phyloP scores from a whole-genome alignment of 2,888 invertebrate species.

The Endotricha flammealis region DNA sequence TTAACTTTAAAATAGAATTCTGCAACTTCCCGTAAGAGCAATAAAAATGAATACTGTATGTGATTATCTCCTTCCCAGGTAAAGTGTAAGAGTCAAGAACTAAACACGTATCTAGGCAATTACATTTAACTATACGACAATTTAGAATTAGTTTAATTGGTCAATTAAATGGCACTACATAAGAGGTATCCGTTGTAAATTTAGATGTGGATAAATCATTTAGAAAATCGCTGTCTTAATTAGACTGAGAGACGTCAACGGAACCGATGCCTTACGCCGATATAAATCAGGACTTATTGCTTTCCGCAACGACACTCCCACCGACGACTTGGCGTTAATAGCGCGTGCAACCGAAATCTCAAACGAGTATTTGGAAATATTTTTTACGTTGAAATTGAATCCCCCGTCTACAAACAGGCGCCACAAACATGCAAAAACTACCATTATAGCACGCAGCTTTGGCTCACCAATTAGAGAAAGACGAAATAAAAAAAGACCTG shows the following conservation, averaged over 20 bases:
- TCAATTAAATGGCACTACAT: slow-evolving; percentile 25
- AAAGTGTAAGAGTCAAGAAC: no score
- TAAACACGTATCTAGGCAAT: no score
- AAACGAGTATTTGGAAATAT: slow-evolving; percentile 57
- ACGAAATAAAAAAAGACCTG: slow-evolving; percentile 3
- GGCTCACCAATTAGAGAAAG: slow-evolving; percentile 46
- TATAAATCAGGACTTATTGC: slow-evolving; percentile 72
- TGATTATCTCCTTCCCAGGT: no score
- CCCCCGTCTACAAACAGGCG: slow-evolving; percentile 48
- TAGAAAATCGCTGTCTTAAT: slow-evolving; percentile 59
- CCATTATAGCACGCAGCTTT: slow-evolving; percentile 43
- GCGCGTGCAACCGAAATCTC: slow-evolving; percentile 72
- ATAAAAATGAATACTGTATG: no score
- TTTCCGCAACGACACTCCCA: slow-evolving; percentile 72
- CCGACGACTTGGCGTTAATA: slow-evolving; percentile 69
- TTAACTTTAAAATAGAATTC: no score
- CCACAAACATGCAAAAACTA: slow-evolving; percentile 47
- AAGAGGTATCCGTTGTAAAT: slow-evolving; percentile 29
- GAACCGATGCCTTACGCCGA: slow-evolving; percentile 47
- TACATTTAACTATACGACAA: slow-evolving; percentile 7
- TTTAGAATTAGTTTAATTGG: slow-evolving; percentile 24
- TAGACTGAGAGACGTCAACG: slow-evolving; percentile 65
- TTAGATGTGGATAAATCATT: slow-evolving; percentile 53
- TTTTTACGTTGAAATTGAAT: slow-evolving; percentile 63
- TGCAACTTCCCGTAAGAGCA: no score